phyloP scores from a whole-genome alignment of 1,140 invertebrate genomes.

The Euwallacea fornicatus region DNA sequence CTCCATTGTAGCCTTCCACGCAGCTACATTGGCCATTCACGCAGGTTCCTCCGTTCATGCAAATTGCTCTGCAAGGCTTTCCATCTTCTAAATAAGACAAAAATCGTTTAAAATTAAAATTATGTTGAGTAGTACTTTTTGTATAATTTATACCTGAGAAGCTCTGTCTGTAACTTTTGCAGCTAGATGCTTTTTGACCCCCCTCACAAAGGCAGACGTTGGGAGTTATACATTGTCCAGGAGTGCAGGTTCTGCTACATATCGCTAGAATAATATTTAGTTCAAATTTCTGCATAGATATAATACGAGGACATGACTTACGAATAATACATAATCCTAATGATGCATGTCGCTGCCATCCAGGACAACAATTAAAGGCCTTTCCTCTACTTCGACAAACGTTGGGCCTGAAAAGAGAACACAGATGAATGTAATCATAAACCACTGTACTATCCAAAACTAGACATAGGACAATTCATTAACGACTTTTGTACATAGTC shows the following conservation, averaged over 20 bases:
- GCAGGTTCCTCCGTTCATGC: conserved; percentile 78
- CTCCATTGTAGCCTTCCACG: conserved; percentile 71
- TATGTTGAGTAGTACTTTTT: not conserved
- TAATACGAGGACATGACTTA: conserved; percentile 59
- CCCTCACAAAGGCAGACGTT: conserved; percentile 78
- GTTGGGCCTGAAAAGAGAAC: conserved; percentile 67
- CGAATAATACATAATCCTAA: conserved; percentile 77
- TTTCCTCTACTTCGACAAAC: conserved; percentile 71
- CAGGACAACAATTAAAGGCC: conserved; percentile 75
- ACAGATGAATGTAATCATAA: not conserved
- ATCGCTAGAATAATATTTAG: conserved; percentile 62
- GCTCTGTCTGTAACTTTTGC: conserved; percentile 34
- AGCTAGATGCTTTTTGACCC: conserved; percentile 41
- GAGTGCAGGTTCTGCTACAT: conserved; percentile 69
- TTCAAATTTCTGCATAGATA: no score
- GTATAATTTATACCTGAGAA: conserved; percentile 12
- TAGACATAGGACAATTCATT: no score
- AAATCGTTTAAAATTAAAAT: conserved; percentile 8
- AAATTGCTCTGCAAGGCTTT: conserved; percentile 65
- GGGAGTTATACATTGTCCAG: conserved; percentile 77
- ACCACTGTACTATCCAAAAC: no score
- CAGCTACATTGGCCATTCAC: conserved; percentile 72
- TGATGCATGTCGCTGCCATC: conserved; percentile 73
- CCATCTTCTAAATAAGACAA: conserved; percentile 49
- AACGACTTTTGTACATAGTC: no score